These are phyloP conservation scores for Hypercompe scribonia DNA, from an alignment of 2,888 invertebrate genomes.

Conservation along the genomic window DNA sequence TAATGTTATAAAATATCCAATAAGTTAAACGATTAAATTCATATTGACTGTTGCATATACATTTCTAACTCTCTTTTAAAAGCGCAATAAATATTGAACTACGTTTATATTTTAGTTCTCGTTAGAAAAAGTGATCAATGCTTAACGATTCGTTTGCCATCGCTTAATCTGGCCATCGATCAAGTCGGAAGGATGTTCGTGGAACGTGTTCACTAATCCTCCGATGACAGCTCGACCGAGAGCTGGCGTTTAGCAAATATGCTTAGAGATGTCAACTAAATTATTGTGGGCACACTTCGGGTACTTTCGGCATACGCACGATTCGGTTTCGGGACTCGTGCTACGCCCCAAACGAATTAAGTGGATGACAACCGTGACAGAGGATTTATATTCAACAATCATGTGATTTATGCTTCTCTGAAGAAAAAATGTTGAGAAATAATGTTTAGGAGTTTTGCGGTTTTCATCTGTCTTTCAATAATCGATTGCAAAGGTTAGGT, in stretches of 20 bases:
- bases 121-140: conserved; percentile 34
- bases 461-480: conserved; percentile 1
- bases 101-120: conserved; percentile 15
- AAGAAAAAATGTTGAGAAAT: conserved; percentile 54
- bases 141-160: conserved; percentile 41
- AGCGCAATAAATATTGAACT: not conserved
- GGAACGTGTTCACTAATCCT: conserved; percentile 79
- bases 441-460: conserved; percentile 32
- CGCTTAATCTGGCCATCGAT: conserved; percentile 70
- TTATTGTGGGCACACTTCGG: conserved; percentile 46
- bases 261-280: conserved; percentile 45
- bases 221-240: conserved; percentile 63
- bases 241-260: conserved; percentile 61
- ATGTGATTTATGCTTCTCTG: conserved; percentile 59
- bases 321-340: conserved; percentile 54
- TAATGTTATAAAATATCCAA: too few species aligned
- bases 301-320: not conserved
- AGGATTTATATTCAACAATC: conserved; percentile 80
- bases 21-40: too few species aligned
- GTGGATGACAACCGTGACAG: conserved; percentile 80
- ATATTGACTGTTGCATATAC: too few species aligned
- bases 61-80: not conserved
- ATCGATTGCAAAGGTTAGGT: not conserved
- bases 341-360: conserved; percentile 69
- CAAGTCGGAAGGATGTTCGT: conserved; percentile 69